Evolutionary conservation across 2,888 invertebrate species (phyloP).

Genomic region (Phortica magna): DNA sequence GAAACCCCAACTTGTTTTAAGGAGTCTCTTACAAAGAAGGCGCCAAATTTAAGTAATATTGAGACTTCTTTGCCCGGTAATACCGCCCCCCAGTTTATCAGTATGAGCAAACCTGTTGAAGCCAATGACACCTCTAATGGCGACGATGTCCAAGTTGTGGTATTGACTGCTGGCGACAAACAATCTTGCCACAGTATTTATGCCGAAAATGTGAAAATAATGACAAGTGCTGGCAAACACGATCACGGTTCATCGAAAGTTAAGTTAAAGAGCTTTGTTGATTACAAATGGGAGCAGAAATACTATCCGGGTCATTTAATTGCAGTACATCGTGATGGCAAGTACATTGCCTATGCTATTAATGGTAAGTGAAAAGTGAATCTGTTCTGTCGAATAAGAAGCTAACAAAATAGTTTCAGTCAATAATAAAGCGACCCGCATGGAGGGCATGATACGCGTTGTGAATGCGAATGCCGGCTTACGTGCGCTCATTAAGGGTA

Average conservation of each 20-base stretch:
- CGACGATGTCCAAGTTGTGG: conserved; percentile 12
- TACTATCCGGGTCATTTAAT: conserved; percentile 92
- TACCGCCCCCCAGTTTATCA: conserved; percentile 50
- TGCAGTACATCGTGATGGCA: conserved; percentile 91
- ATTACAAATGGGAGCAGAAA: conserved; percentile 95
- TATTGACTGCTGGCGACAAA: conserved; percentile 70
- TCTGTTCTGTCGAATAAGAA: background rate
- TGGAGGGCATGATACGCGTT: conserved; percentile 89
- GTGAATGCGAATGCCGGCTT: conserved; percentile 84
- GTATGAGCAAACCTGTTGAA: conserved; percentile 50
- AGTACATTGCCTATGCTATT: conserved; percentile 93
- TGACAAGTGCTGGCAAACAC: conserved; percentile 85
- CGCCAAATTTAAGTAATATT: background rate
- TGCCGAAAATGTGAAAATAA: conserved; percentile 82
- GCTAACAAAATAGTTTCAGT: conserved; percentile 56
- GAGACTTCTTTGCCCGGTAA: background rate
- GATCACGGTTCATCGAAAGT: conserved; percentile 93
- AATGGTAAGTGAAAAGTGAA: conserved; percentile 83
- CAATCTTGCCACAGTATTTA: conserved; percentile 73
- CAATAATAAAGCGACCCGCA: conserved; percentile 75
- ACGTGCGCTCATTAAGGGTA: conserved; percentile 90
- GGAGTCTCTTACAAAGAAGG: background rate
- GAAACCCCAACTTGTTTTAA: background rate
- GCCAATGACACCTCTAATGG: conserved; percentile 8
- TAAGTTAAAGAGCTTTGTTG: conserved; percentile 92